Conservation (phyloP, 2,888 invertebrate species). For the Epiblema foenella region DNA sequence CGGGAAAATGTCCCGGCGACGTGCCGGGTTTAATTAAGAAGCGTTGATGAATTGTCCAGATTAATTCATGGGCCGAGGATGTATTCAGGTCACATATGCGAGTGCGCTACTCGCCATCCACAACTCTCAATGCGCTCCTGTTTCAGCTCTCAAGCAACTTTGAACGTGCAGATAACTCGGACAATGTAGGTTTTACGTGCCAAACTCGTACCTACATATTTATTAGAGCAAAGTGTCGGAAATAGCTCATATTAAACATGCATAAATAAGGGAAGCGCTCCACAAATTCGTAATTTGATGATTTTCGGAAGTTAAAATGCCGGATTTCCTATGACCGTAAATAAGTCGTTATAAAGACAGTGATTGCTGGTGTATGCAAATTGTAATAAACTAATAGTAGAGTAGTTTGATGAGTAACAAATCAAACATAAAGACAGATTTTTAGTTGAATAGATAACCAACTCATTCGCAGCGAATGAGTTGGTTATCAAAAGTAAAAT, state of each 20-base stretch:
- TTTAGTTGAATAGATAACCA: too few relatives aligned
- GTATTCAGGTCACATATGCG: constrained; percentile 76
- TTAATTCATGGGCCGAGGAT: constrained; percentile 69
- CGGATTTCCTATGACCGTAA: constrained; percentile 39
- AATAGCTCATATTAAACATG: constrained; percentile 33
- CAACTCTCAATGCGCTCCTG: constrained; percentile 72
- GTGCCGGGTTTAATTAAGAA: constrained; percentile 61
- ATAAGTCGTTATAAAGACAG: constrained; percentile 23
- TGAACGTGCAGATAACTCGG: constrained; percentile 57
- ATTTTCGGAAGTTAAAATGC: constrained; percentile 38
- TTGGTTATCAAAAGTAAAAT: constrained; percentile 12
- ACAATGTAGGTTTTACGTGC: constrained; percentile 45
- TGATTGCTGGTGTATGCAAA: constrained; percentile 19
- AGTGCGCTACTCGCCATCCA: constrained; percentile 59
- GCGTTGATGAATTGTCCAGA: constrained; percentile 76
- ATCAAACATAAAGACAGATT: not conserved
- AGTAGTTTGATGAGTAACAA: not conserved
- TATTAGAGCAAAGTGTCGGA: constrained; percentile 34
- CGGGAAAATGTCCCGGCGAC: constrained; percentile 48
- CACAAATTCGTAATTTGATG: constrained; percentile 27
- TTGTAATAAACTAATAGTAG: not conserved
- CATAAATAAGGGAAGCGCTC: constrained; percentile 33
- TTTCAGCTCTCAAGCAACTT: constrained; percentile 65
- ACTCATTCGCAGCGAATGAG: constrained; percentile 16
- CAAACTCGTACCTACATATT: constrained; percentile 30